Evolutionary conservation across 2,888 invertebrate genomes (phyloP), one percentile per base, ranked within the genome.

Genomic region (Hyposoter didymator): DNA sequence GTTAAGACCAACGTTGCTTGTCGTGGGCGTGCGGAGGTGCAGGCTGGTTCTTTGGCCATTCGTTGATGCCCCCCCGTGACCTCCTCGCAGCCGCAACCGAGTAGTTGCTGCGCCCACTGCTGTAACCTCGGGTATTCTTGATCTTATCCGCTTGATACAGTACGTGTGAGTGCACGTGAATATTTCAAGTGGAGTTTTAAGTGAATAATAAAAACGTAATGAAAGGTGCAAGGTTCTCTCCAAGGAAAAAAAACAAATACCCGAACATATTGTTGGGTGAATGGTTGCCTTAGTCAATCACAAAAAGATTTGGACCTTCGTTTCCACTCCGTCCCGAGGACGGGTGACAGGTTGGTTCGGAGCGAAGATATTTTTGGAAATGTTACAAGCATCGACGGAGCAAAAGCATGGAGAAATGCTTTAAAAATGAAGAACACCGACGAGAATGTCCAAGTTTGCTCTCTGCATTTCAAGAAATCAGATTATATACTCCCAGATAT

Each of bases 401-500:
- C 69, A 67, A 74, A 81, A 67, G 74, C 81, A 74, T 75, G 67
- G 74, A 81, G 45, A 74, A 81, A 35, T 74, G 67, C 74, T 75
- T 74, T 74, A 66, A 67, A 81, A 74, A 81, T 81, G 67, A 74
- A 74, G 45, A 43, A 43, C 67, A 74, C 55, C 19, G n/a, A 81
- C 69, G 64, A 73, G 49, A 73, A 66, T 45, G 80, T 81, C 55
- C 74, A 81, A 35, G 52, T 72, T 49, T 72, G 72, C 52, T 72
- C 72, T 72, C n/a, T 72, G 35, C 72, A 72, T 52, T 72, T 72
- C 72, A 74, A 75, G 52, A 81, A 55, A 75, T 43, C 80, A 64
- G 70, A 79, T 79, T 72, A 79, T 47, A 59, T 79, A 79, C 72
- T 79, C 79, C 79, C 72, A 81, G 81, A 74, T 74, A 75, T 74